Evolutionary conservation across 53 echinoderm and acorn worm species (phyloP).

Genomic region (Echinarachnius parma): DNA sequence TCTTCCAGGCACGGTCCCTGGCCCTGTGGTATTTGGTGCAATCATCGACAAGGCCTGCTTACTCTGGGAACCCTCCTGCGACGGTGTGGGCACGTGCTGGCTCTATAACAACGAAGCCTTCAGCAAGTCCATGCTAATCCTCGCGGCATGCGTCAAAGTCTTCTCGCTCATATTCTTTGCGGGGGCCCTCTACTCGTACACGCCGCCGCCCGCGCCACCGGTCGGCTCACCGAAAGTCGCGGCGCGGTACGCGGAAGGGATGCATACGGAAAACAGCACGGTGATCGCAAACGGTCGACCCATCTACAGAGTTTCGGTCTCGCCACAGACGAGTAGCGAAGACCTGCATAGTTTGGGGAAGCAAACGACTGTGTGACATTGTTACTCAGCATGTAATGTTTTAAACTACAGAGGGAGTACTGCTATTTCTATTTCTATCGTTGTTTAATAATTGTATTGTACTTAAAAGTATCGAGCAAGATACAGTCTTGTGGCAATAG

Average conservation of each 20-base stretch:
- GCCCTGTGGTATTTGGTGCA: slow-evolving; percentile 86
- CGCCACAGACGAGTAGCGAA: background rate
- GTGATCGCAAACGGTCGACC: background rate
- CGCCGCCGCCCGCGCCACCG: slow-evolving; percentile 48
- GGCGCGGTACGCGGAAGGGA: slow-evolving; percentile 18
- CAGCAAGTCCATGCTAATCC: slow-evolving; percentile 69
- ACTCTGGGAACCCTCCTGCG: slow-evolving; percentile 77
- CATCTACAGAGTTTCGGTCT: background rate
- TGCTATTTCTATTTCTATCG: too few species aligned
- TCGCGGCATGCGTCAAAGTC: slow-evolving; percentile 67
- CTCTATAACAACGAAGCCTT: slow-evolving; percentile 80
- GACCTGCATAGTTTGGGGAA: background rate
- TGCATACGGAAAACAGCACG: background rate
- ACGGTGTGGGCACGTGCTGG: slow-evolving; percentile 79
- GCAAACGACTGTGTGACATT: slow-evolving; percentile 23
- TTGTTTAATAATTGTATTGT: too few species aligned
- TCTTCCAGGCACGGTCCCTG: slow-evolving; percentile 80
- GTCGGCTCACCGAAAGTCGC: slow-evolving; percentile 5
- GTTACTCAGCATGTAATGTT: background rate
- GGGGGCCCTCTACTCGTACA: slow-evolving; percentile 73
- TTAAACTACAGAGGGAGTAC: slow-evolving; percentile 30
- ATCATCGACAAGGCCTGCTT: slow-evolving; percentile 89
- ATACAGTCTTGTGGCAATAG: too few species aligned
- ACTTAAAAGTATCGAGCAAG: too few species aligned
- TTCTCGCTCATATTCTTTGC: slow-evolving; percentile 73